Conservation (phyloP, 2,113 vertebrate species). For the Zeus faber region DNA sequence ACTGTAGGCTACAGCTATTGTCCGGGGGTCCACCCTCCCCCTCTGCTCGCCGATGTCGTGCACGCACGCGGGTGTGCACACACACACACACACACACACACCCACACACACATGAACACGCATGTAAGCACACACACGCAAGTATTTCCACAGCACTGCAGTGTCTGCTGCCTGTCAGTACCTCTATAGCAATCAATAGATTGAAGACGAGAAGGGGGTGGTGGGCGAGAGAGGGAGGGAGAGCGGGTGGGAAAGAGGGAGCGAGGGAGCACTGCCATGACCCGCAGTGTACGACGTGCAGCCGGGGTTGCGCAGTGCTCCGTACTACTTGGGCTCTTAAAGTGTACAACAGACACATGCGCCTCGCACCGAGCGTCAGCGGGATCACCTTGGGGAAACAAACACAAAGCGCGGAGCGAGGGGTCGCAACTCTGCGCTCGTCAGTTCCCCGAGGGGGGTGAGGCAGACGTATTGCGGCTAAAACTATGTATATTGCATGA, state of each 20-base stretch:
- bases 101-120: not conserved
- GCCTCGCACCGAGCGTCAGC: slow-evolving; percentile 6
- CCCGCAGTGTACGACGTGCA: slow-evolving; percentile 6
- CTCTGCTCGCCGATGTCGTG: too few relatives aligned
- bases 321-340: slow-evolving; percentile 15
- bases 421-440: slow-evolving; percentile 37
- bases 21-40: too few relatives aligned
- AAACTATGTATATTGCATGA: too few relatives aligned
- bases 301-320: slow-evolving; percentile 6
- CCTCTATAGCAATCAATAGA: slow-evolving; percentile 51
- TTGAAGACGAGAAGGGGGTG: slow-evolving; percentile 12
- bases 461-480: too few relatives aligned
- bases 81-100: slow-evolving; percentile 6
- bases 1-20: too few relatives aligned
- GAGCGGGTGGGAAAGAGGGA: not conserved
- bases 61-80: not conserved
- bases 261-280: not conserved
- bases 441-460: too few relatives aligned
- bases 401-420: slow-evolving; percentile 14
- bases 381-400: slow-evolving; percentile 32
- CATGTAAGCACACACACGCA: slow-evolving; percentile 1
- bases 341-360: slow-evolving; percentile 15
- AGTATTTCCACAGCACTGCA: slow-evolving; percentile 44
- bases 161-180: slow-evolving; percentile 47
- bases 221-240: not conserved